phyloP scores from a whole-genome alignment of 2,113 vertebrate genomes.

The Pelobates fuscus region DNA sequence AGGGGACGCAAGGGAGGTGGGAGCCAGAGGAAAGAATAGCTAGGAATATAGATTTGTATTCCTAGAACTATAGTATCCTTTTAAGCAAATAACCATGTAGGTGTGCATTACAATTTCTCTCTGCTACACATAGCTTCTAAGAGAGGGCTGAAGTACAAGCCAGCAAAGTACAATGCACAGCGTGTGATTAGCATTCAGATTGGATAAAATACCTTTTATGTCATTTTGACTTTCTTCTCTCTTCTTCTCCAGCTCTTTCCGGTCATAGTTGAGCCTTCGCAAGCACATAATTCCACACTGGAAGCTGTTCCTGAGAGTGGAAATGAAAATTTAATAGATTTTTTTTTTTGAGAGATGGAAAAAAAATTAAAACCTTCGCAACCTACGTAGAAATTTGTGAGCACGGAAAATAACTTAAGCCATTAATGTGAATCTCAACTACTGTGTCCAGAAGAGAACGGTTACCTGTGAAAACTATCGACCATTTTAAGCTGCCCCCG shows the following conservation, averaged over 20 bases:
- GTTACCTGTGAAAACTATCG: constrained; percentile 95
- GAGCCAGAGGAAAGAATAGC: too few species aligned
- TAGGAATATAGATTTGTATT: too few species aligned
- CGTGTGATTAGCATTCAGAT: neutral
- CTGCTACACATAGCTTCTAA: too few species aligned
- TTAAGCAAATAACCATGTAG: too few species aligned
- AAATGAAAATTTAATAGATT: neutral
- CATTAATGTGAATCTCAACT: neutral
- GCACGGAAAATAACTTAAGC: too few species aligned
- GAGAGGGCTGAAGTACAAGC: too few species aligned
- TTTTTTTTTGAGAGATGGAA: neutral
- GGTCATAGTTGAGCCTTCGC: constrained; percentile 90
- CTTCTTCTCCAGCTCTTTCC: constrained; percentile 88
- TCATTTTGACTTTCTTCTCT: constrained; percentile 85
- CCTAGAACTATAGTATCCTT: too few species aligned
- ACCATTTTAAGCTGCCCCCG: constrained; percentile 97
- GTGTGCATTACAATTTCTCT: too few species aligned
- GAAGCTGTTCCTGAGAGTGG: constrained; percentile 86
- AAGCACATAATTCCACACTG: constrained; percentile 98
- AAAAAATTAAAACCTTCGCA: neutral
- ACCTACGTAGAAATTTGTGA: too few species aligned
- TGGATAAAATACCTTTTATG: constrained; percentile 70
- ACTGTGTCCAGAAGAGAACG: neutral
- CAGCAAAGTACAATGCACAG: too few species aligned
- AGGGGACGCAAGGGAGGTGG: too few species aligned